Evolutionary conservation across 2,797 vertebrate genomes (phyloP), one percentile per base, ranked within the genome.

Genomic region (Crypturellus tataupa): DNA sequence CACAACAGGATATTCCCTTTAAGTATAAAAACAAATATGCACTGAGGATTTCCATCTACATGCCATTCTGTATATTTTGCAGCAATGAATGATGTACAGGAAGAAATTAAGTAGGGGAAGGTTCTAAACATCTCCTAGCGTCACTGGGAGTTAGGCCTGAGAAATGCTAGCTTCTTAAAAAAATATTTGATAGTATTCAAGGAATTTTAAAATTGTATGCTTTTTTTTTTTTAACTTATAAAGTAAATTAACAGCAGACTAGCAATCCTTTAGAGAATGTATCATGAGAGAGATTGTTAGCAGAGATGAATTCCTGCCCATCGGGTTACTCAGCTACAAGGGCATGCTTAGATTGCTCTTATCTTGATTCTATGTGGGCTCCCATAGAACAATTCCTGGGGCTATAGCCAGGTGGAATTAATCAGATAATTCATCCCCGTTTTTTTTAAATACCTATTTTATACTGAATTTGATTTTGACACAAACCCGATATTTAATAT

Each of bases 291-390:
- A 88, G 53, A 73, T 16, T 89, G 89, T 92, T 84, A 87, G 56
- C 39, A 92, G 79, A 89, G 81, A 89, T 91, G 80, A 96, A 96
- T 76, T 88, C 76, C 55, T 89, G 81, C 90, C 56, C 95, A 95
- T 88, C 90, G 93, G 90, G 93, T 81, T 91, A 39, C 83, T 89
- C 75, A 81, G 7, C 90, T 96, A 96, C 92, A 96, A 95, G 96
- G 93, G 64, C 75, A 93, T 83, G 85, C 42, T 95, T 91, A 87
- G 93, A 86, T 69, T 85, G 85, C 56, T 72, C 90, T 93, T 64
- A 92, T 90, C 87, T 91, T 58, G 44, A 72, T 77, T 93, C 88
- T 83, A 60, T 88, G 91, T 29, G 69, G 87, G 76, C 80, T 96
- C 94, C 93, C 47, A 78, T 40, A 62, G 95, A 93, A 91, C 91